Evolutionary conservation across 1,140 invertebrate species (phyloP), one percentile per base, ranked within the genome.

Genomic region (Aphelinus certus): DNA sequence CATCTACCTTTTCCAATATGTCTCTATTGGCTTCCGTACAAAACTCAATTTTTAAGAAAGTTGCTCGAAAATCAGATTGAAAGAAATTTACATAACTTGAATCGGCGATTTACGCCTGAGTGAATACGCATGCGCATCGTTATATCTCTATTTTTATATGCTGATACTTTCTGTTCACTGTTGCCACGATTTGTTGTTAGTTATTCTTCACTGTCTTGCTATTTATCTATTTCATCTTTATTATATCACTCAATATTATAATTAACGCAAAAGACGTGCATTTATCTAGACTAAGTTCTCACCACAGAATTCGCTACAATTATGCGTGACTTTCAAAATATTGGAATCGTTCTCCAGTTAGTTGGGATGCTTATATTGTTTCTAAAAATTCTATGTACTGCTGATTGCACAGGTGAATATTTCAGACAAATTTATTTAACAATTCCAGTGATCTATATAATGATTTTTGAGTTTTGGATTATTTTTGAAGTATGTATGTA

Each of bases 281-380:
- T 26, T 26, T 26, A 26, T 26, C 26, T 26, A 26, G 26, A 26
- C 26, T 26, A 26, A 26, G 26, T 26, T 26, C 26, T 26, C 26
- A 26, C 26, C 26, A 26, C 26, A 26, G 26, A 26, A 26, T 26
- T 26, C 26, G 0, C 26, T 26, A 26, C 26, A 55, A 53, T 47
- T 47, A 76, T 76, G 75, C 45, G 71, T 10, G 63, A 76, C 47
- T 76, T 71, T 43, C 56, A 72, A 65, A 76, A 76, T 57, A 71
- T 76, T 62, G 75, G 75, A 48, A 26, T 71, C 48, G 53, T 76
- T 43, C 69, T 76, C 47, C 75, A 76, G 45, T 65, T 76, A 10
- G 43, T 26, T 10, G 75, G 69, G 9, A 76, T 76, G 63, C 48
- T 68, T 7, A 62, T 76, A 55, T 48, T 76, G 3, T 56, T 76